phyloP scores from a whole-genome alignment of 2,888 invertebrate genomes.

The Griposia aprilina region DNA sequence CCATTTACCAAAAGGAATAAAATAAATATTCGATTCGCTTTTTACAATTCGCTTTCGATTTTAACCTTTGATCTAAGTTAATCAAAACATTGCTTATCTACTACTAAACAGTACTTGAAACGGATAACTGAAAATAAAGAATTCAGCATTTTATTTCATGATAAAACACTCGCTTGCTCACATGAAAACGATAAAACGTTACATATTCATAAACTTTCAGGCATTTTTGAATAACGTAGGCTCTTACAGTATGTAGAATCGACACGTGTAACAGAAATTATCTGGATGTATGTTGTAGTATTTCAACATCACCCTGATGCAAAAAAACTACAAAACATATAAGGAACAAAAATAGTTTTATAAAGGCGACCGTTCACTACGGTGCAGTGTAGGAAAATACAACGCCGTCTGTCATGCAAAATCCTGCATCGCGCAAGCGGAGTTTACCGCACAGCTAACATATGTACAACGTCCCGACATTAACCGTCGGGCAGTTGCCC shows the following conservation, averaged over 20 bases:
- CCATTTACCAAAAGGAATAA: constrained; percentile 9
- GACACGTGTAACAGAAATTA: background rate
- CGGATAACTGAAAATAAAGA: background rate
- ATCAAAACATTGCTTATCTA: background rate
- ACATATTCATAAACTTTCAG: constrained; percentile 1
- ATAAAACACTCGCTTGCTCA: background rate
- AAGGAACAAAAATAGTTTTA: background rate
- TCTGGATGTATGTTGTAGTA: background rate
- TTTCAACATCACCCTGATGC: background rate
- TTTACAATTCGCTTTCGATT: background rate
- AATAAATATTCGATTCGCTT: background rate
- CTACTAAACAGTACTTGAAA: too few relatives aligned
- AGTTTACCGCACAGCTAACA: too few relatives aligned
- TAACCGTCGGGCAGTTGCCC: too few relatives aligned
- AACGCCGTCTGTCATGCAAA: background rate
- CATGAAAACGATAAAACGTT: background rate
- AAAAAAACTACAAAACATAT: too few relatives aligned
- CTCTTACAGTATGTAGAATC: background rate
- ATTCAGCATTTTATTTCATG: too few relatives aligned
- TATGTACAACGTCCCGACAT: too few relatives aligned
- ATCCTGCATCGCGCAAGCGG: too few relatives aligned
- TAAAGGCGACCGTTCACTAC: background rate
- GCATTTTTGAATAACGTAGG: background rate
- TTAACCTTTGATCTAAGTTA: background rate
- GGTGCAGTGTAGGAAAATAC: background rate